A percentile compares a stretch with the other conserved stretches of the same genome.
Evolutionary conservation across 1,140 invertebrate species (phyloP).

Genomic region (Papilio polytes): DNA sequence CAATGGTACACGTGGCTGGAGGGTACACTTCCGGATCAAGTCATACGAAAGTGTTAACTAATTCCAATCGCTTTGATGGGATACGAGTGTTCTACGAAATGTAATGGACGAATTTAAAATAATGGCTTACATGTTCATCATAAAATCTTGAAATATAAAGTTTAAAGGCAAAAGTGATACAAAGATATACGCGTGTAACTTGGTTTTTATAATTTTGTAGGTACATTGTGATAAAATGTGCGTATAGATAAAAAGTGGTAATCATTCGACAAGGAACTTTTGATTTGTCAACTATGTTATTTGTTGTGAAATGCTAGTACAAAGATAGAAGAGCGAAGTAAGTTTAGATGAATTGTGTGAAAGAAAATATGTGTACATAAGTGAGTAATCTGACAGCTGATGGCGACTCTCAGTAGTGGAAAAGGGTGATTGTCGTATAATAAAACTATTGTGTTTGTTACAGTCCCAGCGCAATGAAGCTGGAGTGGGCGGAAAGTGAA

Average conservation of each 20-base stretch:
- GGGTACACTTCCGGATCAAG: conserved; percentile 66
- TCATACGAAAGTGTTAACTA: conserved; percentile 68
- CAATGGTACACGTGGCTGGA: conserved; percentile 57
- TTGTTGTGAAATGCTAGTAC: too few relatives aligned
- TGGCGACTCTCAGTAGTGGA: too few relatives aligned
- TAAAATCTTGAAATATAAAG: not conserved
- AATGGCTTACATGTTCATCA: not conserved
- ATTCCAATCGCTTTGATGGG: conserved; percentile 69
- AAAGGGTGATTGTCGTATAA: not conserved
- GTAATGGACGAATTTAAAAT: conserved; percentile 45
- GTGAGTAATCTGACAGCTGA: too few relatives aligned
- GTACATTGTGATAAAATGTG: not conserved
- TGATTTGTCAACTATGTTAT: not conserved
- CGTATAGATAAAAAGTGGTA: not conserved
- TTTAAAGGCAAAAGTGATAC: too few relatives aligned
- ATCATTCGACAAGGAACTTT: too few relatives aligned
- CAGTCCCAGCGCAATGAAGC: conserved; percentile 82
- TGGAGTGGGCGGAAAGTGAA: conserved; percentile 80
- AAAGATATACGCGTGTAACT: too few relatives aligned
- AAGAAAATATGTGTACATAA: not conserved
- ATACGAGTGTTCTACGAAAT: conserved; percentile 61
- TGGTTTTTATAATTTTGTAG: too few relatives aligned
- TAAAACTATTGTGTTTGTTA: conserved; percentile 44
- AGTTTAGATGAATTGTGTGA: too few relatives aligned
- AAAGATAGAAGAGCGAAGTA: too few relatives aligned